These are phyloP conservation scores for Drosophila melanosoma DNA, from an alignment of 2,888 invertebrate species.

Conservation along the genomic window DNA sequence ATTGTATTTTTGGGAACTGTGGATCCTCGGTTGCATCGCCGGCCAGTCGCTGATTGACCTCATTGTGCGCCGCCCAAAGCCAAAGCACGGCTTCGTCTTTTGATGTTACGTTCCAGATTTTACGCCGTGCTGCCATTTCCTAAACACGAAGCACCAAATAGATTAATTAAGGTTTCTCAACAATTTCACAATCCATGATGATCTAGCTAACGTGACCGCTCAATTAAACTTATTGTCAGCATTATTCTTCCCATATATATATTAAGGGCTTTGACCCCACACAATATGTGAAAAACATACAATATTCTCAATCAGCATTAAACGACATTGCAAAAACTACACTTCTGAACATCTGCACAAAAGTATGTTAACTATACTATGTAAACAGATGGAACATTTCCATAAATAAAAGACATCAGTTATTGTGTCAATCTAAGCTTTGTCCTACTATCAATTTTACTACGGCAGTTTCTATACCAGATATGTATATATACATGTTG, in stretches of 20 bases:
- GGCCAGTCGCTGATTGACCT: slow-evolving; percentile 94
- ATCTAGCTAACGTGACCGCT: slow-evolving; percentile 28
- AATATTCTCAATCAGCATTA: slow-evolving; percentile 17
- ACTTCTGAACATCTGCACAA: background rate
- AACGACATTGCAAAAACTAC: background rate
- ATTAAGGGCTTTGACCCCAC: slow-evolving; percentile 26
- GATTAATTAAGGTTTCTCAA: slow-evolving; percentile 16
- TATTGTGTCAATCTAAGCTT: background rate
- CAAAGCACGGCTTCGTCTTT: slow-evolving; percentile 93
- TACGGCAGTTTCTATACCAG: background rate
- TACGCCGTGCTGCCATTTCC: slow-evolving; percentile 91
- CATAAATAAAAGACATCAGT: background rate
- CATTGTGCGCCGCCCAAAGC: slow-evolving; percentile 98
- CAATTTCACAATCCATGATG: slow-evolving; percentile 11
- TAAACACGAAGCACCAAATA: slow-evolving; percentile 80
- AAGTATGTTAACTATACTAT: background rate
- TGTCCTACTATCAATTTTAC: background rate
- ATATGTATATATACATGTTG: no score
- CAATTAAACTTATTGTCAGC: slow-evolving; percentile 45
- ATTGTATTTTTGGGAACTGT: slow-evolving; percentile 94
- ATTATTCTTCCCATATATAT: background rate
- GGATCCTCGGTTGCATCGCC: slow-evolving; percentile 97
- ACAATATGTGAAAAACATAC: background rate
- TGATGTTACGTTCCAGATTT: slow-evolving; percentile 89
- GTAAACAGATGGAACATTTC: background rate